Conservation (phyloP, 2,113 vertebrate genomes). For the Xyliphius kryptos region DNA sequence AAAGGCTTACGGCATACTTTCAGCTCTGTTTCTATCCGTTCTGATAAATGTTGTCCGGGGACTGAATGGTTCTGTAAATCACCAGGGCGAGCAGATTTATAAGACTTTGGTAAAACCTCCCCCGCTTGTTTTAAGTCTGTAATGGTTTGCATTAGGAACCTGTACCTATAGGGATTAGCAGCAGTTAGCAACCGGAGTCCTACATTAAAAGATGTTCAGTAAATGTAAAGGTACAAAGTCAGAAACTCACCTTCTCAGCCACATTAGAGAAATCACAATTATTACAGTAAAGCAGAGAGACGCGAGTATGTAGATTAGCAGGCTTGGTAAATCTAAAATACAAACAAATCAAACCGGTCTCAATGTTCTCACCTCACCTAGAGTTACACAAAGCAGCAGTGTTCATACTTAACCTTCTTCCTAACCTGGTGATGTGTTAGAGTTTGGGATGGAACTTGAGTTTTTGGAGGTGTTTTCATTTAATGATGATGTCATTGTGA, state of each 20-base stretch:
- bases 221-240: too few relatives aligned
- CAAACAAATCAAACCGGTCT: not conserved
- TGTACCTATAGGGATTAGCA: conserved; percentile 16
- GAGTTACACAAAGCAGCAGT: too few relatives aligned
- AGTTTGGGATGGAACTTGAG: too few relatives aligned
- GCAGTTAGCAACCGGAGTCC: too few relatives aligned
- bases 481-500: too few relatives aligned
- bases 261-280: conserved; percentile 16
- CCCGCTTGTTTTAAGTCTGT: not conserved
- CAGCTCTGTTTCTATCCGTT: not conserved
- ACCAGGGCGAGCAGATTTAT: not conserved
- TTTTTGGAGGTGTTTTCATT: too few relatives aligned
- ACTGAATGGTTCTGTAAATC: not conserved
- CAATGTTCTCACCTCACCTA: too few relatives aligned
- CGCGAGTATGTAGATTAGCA: conserved; percentile 13
- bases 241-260: conserved; percentile 35
- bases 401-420: too few relatives aligned
- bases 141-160: conserved; percentile 15
- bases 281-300: not conserved
- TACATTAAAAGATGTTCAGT: too few relatives aligned
- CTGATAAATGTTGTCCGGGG: not conserved
- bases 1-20: not conserved
- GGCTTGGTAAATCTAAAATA: not conserved
- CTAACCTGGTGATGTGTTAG: too few relatives aligned
- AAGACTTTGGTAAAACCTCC: not conserved